Percentiles rank a stretch among this genome's conserved stretches.
Evolutionary conservation across 2,888 invertebrate genomes (phyloP).

Genomic region (Aleiodes testaceus): DNA sequence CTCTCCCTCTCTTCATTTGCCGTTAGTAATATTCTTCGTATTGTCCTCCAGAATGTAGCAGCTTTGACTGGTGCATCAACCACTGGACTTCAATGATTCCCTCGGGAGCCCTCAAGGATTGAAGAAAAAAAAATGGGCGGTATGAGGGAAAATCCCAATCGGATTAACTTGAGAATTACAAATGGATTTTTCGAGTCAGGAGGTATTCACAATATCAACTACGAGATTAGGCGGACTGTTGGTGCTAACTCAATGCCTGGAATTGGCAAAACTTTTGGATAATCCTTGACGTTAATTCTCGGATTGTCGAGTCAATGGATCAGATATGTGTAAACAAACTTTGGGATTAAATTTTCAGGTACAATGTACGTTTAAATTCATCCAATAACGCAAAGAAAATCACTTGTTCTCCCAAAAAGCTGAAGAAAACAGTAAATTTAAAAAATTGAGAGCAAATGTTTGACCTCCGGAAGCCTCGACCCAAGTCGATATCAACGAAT

Average conservation of each 20-base stretch:
- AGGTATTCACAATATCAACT: neutral
- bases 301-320: conserved; percentile 11
- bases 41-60: neutral
- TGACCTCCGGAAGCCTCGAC: no score
- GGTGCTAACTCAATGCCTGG: conserved; percentile 51
- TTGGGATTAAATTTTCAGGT: conserved; percentile 3
- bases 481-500: neutral
- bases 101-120: conserved; percentile 4
- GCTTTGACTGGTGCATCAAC: conserved; percentile 17
- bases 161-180: conserved; percentile 2
- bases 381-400: no score
- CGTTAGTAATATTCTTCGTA: neutral
- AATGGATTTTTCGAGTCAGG: neutral
- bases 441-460: no score
- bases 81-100: neutral
- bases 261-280: conserved; percentile 58
- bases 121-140: conserved; percentile 16
- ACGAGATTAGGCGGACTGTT: conserved; percentile 59
- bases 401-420: no score
- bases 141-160: neutral
- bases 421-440: no score
- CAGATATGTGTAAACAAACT: neutral
- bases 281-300: conserved; percentile 43
- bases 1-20: neutral
- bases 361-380: no score